These are phyloP conservation scores for Acropternis orthonyx DNA, from an alignment of 2,797 vertebrate genomes.

Conservation along the genomic window DNA sequence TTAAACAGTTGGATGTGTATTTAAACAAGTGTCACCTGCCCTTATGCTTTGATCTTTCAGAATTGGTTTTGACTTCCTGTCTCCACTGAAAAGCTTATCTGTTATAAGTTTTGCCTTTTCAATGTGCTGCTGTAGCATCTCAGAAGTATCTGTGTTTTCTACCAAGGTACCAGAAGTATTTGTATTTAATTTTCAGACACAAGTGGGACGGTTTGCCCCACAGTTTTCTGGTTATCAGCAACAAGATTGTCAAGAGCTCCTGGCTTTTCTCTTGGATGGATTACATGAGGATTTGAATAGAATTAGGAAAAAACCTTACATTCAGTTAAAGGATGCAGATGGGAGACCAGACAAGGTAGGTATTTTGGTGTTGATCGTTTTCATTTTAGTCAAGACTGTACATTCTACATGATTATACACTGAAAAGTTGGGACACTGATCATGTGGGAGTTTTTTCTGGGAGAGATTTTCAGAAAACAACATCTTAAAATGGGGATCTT, in stretches of 20 bases:
- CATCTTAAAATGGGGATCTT: background rate
- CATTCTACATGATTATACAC: background rate
- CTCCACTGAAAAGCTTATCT: background rate
- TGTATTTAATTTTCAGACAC: constrained; percentile 79
- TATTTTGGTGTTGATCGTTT: background rate
- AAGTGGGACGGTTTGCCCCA: constrained; percentile 96
- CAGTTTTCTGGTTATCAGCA: constrained; percentile 99
- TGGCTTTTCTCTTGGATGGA: constrained; percentile 97
- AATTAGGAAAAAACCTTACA: constrained; percentile 98
- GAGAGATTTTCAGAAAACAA: background rate
- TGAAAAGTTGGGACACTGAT: background rate
- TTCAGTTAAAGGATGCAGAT: constrained; percentile 94
- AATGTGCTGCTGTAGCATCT: background rate
- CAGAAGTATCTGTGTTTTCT: background rate
- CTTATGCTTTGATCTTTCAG: background rate
- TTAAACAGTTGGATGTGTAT: background rate
- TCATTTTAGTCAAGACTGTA: background rate
- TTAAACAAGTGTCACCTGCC: background rate
- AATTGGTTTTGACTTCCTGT: background rate
- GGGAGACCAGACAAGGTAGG: constrained; percentile 92
- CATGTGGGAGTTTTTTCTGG: background rate
- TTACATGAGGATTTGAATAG: constrained; percentile 97
- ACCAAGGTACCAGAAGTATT: background rate
- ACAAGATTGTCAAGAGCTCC: constrained; percentile 96
- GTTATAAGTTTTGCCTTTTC: background rate